A percentile compares a stretch with the other conserved stretches of the same genome.
Conservation (phyloP, 2,888 invertebrate genomes). For the Brenthis hecate region DNA sequence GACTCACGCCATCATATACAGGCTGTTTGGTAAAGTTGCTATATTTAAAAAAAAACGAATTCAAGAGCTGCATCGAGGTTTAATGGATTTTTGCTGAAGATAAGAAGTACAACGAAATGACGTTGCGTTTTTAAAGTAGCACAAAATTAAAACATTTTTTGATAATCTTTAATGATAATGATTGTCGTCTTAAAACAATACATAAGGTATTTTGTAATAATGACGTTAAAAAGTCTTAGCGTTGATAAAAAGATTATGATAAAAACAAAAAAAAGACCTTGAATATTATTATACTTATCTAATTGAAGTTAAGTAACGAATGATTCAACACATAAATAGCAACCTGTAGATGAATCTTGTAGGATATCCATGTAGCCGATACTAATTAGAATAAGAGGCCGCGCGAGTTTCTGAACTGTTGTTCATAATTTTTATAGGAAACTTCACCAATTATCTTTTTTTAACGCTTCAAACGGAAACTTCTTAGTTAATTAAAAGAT, state of each 20-base stretch:
- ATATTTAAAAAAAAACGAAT: conserved; percentile 37
- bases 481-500: conserved; percentile 43
- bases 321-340: conserved; percentile 27
- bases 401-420: conserved; percentile 43
- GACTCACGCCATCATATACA: conserved; percentile 76
- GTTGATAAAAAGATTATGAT: conserved; percentile 39
- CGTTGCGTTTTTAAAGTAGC: conserved; percentile 31
- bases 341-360: conserved; percentile 44
- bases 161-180: conserved; percentile 20
- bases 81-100: conserved; percentile 39
- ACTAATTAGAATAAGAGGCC: conserved; percentile 55
- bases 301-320: too few relatives aligned
- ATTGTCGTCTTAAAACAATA: conserved; percentile 22
- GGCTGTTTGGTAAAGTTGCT: conserved; percentile 44
- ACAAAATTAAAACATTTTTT: conserved; percentile 21
- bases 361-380: conserved; percentile 45
- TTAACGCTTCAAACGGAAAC: conserved; percentile 48
- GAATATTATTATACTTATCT: conserved; percentile 26
- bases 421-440: conserved; percentile 52
- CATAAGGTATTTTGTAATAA: conserved; percentile 28
- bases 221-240: conserved; percentile 37
- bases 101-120: conserved; percentile 36
- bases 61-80: conserved; percentile 33
- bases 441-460: conserved; percentile 49
- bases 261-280: conserved; percentile 29